A percentile compares a stretch with the other conserved stretches of the same genome.
Evolutionary conservation across 2,888 invertebrate genomes (phyloP).

Genomic region (Drosophila flavopinicola): DNA sequence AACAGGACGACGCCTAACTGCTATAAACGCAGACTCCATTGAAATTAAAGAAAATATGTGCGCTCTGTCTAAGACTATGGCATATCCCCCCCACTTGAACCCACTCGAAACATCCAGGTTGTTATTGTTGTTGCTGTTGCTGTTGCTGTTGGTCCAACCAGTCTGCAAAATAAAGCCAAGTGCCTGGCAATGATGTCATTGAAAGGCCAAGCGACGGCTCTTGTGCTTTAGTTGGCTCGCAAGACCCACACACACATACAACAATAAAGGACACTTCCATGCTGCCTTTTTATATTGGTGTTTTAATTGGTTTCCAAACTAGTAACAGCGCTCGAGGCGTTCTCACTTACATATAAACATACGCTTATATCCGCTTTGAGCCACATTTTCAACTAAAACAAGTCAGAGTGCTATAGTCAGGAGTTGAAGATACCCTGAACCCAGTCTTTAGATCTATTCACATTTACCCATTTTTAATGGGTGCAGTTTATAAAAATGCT

Average conservation of each 20-base stretch:
- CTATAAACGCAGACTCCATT: slow-evolving; percentile 16
- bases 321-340: too few relatives aligned
- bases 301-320: not conserved
- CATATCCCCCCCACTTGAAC: too few relatives aligned
- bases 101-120: slow-evolving; percentile 2
- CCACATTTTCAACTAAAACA: too few relatives aligned
- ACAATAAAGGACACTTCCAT: not conserved
- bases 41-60: slow-evolving; percentile 34
- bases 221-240: not conserved
- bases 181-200: slow-evolving; percentile 3
- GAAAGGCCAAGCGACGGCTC: slow-evolving; percentile 6
- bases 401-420: too few relatives aligned
- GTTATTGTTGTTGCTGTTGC: too few relatives aligned
- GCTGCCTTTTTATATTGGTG: not conserved
- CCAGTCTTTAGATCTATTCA: too few relatives aligned
- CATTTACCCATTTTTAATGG: too few relatives aligned
- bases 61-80: not conserved
- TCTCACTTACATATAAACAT: too few relatives aligned
- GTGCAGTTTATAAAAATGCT: too few relatives aligned
- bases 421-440: too few relatives aligned
- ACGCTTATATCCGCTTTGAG: too few relatives aligned
- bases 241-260: not conserved
- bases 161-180: not conserved
- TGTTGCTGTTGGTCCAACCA: not conserved
- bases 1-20: slow-evolving; percentile 28